These are phyloP conservation scores for Magallana angulata DNA, from an alignment of 1,140 invertebrate genomes.

Conservation along the genomic window DNA sequence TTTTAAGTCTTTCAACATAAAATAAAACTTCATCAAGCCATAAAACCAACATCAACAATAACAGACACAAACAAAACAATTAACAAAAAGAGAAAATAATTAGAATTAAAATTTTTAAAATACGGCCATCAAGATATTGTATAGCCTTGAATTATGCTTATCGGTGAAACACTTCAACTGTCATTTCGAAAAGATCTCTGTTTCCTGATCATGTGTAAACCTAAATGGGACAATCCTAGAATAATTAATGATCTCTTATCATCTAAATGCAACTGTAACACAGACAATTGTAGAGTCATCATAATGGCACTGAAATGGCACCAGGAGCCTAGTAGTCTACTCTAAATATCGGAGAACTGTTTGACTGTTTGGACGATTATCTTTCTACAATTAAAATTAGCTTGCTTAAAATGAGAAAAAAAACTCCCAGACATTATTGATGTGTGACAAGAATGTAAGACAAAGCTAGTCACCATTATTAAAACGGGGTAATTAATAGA, in stretches of 20 bases:
- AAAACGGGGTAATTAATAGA: not conserved
- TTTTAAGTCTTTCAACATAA: too few species aligned
- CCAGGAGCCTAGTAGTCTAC: not conserved
- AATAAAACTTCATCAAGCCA: too few species aligned
- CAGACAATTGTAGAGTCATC: not conserved
- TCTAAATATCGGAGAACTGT: not conserved
- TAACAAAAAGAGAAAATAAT: too few species aligned
- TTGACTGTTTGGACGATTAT: not conserved
- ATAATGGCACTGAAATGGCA: not conserved
- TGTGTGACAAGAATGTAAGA: not conserved
- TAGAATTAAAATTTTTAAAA: too few species aligned
- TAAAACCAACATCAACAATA: too few species aligned
- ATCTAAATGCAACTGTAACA: not conserved
- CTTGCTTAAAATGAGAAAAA: not conserved
- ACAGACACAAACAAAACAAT: too few species aligned
- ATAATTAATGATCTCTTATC: constrained; percentile 6
- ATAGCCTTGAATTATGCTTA: too few species aligned
- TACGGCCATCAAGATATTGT: too few species aligned
- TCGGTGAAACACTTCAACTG: too few species aligned
- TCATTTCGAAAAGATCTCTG: too few species aligned
- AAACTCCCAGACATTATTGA: not conserved
- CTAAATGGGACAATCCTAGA: not conserved
- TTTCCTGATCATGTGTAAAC: too few species aligned
- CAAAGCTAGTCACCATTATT: too few species aligned
- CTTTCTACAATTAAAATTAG: not conserved